phyloP scores from a whole-genome alignment of 2,888 invertebrate species.

The Sclerodermus sp. region DNA sequence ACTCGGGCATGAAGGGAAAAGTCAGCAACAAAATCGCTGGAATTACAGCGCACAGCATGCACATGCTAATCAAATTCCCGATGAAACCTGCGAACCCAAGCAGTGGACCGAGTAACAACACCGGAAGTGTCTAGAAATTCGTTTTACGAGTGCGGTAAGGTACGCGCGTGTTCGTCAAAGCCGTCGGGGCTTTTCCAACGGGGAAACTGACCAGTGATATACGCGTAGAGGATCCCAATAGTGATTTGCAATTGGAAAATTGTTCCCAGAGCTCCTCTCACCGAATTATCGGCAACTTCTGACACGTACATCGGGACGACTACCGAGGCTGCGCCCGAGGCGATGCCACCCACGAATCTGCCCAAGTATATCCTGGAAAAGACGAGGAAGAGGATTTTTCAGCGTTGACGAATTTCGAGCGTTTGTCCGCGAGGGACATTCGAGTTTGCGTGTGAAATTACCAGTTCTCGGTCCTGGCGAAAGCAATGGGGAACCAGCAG shows the following conservation, averaged over 20 bases:
- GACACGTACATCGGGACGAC: slow-evolving; percentile 82
- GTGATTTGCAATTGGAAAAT: slow-evolving; percentile 72
- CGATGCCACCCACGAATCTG: slow-evolving; percentile 65
- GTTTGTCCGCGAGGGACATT: too few relatives aligned
- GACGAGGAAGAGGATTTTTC: too few relatives aligned
- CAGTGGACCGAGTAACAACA: too few relatives aligned
- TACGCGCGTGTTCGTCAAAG: too few relatives aligned
- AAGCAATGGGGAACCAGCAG: slow-evolving; percentile 59
- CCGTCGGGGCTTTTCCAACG: too few relatives aligned
- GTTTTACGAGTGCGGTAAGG: too few relatives aligned
- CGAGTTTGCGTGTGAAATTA: slow-evolving; percentile 8
- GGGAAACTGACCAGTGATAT: slow-evolving; percentile 62
- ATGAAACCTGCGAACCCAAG: slow-evolving; percentile 52
- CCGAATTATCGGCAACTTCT: slow-evolving; percentile 74
- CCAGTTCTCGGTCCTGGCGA: slow-evolving; percentile 64
- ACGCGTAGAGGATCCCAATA: slow-evolving; percentile 69
- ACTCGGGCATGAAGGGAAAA: slow-evolving; percentile 72
- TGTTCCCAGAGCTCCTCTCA: slow-evolving; percentile 76
- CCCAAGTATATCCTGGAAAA: slow-evolving; percentile 59
- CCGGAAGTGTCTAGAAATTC: too few relatives aligned
- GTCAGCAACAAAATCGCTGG: slow-evolving; percentile 56
- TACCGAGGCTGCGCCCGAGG: slow-evolving; percentile 70
- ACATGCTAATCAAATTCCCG: slow-evolving; percentile 56
- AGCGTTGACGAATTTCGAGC: too few relatives aligned
- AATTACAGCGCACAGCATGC: slow-evolving; percentile 55